Evolutionary conservation across 2,888 invertebrate species (phyloP).

Genomic region (Ophioninae sp.): DNA sequence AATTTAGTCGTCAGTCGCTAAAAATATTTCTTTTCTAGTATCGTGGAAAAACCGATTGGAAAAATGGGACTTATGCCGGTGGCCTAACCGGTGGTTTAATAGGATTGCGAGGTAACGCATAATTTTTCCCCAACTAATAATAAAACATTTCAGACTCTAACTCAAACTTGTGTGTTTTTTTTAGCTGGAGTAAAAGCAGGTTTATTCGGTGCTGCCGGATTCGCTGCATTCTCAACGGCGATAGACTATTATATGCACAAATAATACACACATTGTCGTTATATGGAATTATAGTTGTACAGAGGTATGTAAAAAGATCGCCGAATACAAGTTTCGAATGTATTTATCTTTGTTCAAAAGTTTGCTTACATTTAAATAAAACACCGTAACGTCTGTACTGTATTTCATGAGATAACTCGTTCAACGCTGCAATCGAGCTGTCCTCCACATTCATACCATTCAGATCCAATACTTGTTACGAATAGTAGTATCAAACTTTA

Average conservation of each 20-base stretch:
- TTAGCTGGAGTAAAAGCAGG: conserved; percentile 97
- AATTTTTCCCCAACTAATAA: not conserved
- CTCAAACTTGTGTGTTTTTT: conserved; percentile 79
- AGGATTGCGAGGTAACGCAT: conserved; percentile 87
- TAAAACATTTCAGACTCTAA: conserved; percentile 22
- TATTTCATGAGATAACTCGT: conserved; percentile 33
- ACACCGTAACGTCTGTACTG: conserved; percentile 33
- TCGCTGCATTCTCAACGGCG: conserved; percentile 97
- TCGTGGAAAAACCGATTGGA: conserved; percentile 97
- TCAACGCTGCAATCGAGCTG: conserved; percentile 12
- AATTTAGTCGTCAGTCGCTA: too few relatives aligned
- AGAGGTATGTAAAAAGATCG: conserved; percentile 48
- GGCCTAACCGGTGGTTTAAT: conserved; percentile 96
- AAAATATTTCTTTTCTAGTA: conserved; percentile 79
- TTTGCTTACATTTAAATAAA: conserved; percentile 20
- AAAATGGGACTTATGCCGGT: conserved; percentile 97
- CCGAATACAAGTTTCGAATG: conserved; percentile 24
- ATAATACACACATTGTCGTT: conserved; percentile 51
- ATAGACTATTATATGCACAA: conserved; percentile 97
- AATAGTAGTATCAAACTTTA: conserved; percentile 42
- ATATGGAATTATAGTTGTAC: conserved; percentile 60
- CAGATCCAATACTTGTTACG: conserved; percentile 31
- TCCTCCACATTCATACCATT: conserved; percentile 21
- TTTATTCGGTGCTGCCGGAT: conserved; percentile 96
- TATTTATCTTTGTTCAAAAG: conserved; percentile 20